Percentiles rank a stretch among this genome's conserved stretches.
Conservation (phyloP, 2,888 invertebrate species). For the Cyrtodaria siliqua region DNA sequence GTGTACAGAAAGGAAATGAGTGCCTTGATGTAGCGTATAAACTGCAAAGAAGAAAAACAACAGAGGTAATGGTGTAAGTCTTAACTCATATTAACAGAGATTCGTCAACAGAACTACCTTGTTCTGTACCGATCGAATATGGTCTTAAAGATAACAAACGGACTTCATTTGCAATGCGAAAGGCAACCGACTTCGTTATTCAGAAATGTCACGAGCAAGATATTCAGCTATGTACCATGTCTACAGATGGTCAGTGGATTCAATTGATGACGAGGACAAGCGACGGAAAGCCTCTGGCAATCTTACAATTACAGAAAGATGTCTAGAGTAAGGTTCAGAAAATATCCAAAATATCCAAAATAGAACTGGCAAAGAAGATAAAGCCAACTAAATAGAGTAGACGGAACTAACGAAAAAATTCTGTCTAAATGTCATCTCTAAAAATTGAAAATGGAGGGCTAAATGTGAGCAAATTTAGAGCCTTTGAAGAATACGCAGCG, state of each 20-base stretch:
- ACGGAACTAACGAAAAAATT: no score
- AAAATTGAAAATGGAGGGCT: no score
- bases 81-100: slow-evolving; percentile 15
- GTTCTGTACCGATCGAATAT: slow-evolving; percentile 18
- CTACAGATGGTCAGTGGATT: slow-evolving; percentile 24
- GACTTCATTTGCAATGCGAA: slow-evolving; percentile 5
- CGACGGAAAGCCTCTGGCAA: slow-evolving; percentile 15
- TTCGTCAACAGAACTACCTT: slow-evolving; percentile 14
- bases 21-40: slow-evolving; percentile 1
- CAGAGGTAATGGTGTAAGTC: slow-evolving; percentile 31
- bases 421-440: no score
- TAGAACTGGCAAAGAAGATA: no score
- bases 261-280: slow-evolving; percentile 20
- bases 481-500: no score
- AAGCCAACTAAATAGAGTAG: no score
- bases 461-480: no score
- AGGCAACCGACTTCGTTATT: slow-evolving; percentile 5
- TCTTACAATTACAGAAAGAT: slow-evolving; percentile 3
- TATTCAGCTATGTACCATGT: slow-evolving; percentile 4
- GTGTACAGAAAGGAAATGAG: no score
- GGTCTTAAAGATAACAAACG: slow-evolving; percentile 25
- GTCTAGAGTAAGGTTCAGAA: no score
- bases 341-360: no score
- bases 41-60: slow-evolving; percentile 6
- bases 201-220: neutral